Evolutionary conservation across 2,797 vertebrate genomes (phyloP).

Genomic region (Sebastes itinus): DNA sequence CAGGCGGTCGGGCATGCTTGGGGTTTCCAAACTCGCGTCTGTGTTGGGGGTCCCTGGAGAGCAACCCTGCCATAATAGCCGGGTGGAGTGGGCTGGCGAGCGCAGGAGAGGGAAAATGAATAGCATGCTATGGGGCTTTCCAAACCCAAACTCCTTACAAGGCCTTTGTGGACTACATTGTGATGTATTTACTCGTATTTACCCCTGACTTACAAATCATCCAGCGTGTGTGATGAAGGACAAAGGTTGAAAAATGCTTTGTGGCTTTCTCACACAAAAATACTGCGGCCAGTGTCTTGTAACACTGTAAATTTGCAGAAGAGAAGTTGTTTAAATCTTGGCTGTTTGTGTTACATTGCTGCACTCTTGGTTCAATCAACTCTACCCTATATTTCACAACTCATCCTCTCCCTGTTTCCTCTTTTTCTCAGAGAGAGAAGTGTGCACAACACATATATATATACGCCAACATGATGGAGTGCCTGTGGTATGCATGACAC

Average conservation of each 20-base stretch:
- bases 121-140: slow-evolving; percentile 74
- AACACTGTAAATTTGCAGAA: slow-evolving; percentile 29
- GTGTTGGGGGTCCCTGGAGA: slow-evolving; percentile 75
- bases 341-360: slow-evolving; percentile 29
- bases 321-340: slow-evolving; percentile 29
- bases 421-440: slow-evolving; percentile 39
- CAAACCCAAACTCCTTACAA: slow-evolving; percentile 65
- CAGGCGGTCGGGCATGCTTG: slow-evolving; percentile 50
- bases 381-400: slow-evolving; percentile 60
- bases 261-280: slow-evolving; percentile 53
- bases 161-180: slow-evolving; percentile 53
- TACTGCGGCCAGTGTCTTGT: background rate
- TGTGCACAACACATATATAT: background rate
- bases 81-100: slow-evolving; percentile 71
- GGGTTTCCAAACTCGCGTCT: slow-evolving; percentile 72
- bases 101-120: slow-evolving; percentile 58
- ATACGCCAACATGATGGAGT: slow-evolving; percentile 8
- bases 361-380: slow-evolving; percentile 36
- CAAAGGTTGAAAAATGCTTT: slow-evolving; percentile 52
- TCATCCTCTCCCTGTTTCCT: slow-evolving; percentile 39
- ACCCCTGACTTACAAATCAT: slow-evolving; percentile 50
- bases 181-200: slow-evolving; percentile 59
- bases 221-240: slow-evolving; percentile 36
- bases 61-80: slow-evolving; percentile 71
- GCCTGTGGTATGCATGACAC: slow-evolving; percentile 19